Conservation (phyloP, 2,113 vertebrate species). For the Rhabdornis inornatus region DNA sequence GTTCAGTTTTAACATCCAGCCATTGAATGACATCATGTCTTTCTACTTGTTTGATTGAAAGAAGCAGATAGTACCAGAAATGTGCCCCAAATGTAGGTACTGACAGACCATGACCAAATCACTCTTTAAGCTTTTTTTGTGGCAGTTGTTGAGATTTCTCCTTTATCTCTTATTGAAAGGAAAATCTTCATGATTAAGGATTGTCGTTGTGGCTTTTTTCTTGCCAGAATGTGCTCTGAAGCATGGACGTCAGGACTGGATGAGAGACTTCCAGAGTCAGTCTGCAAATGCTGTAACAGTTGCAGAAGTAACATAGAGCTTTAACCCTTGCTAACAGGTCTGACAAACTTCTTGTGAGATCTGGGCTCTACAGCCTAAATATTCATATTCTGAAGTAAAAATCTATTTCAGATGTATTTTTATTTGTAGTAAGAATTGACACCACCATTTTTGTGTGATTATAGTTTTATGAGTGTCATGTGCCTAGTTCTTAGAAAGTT, state of each 20-base stretch:
- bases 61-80: neutral
- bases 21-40: neutral
- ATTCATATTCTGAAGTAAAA: neutral
- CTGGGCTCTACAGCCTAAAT: neutral
- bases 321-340: neutral
- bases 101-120: neutral
- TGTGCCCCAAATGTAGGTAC: neutral
- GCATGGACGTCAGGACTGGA: neutral
- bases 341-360: neutral
- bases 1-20: neutral
- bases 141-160: neutral
- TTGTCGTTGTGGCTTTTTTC: accelerated
- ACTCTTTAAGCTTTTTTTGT: neutral
- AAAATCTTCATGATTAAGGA: neutral
- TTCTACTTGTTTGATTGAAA: neutral
- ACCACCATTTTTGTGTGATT: neutral
- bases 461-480: neutral
- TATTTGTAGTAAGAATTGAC: neutral
- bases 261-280: neutral
- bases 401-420: neutral
- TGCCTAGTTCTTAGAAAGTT: neutral
- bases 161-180: neutral
- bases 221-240: neutral
- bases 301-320: neutral
- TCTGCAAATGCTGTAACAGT: neutral